A percentile compares a stretch with the other conserved stretches of the same genome.
These are phyloP conservation scores for Ophioninae sp. DNA, from an alignment of 2,888 invertebrate genomes.

Conservation along the genomic window DNA sequence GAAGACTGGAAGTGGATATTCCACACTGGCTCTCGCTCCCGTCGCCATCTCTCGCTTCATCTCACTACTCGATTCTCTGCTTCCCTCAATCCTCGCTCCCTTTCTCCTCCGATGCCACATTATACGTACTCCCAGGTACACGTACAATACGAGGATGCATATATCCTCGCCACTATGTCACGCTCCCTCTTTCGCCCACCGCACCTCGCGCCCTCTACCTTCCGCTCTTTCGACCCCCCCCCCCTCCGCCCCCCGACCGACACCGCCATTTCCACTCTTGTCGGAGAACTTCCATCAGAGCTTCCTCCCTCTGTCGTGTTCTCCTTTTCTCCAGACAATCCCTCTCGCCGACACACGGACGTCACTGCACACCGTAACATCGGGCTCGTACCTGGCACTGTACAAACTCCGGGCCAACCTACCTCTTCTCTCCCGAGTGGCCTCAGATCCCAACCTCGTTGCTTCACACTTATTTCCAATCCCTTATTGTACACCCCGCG, in stretches of 20 bases:
- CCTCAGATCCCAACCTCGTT: constrained; percentile 35
- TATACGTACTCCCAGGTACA: constrained; percentile 21
- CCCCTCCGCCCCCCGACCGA: constrained; percentile 13
- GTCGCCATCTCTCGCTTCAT: constrained; percentile 47
- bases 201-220: not conserved
- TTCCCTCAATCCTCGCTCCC: constrained; percentile 39
- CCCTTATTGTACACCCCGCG: constrained; percentile 16
- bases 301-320: constrained; percentile 50
- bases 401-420: constrained; percentile 39
- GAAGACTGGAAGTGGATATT: constrained; percentile 52
- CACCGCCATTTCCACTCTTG: constrained; percentile 7
- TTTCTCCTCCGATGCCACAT: constrained; percentile 32
- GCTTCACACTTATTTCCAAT: constrained; percentile 38
- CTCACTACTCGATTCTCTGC: constrained; percentile 38
- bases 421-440: constrained; percentile 41
- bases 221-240: constrained; percentile 39
- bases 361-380: constrained; percentile 44
- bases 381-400: constrained; percentile 44
- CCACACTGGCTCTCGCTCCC: constrained; percentile 53
- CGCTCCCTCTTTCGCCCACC: constrained; percentile 33
- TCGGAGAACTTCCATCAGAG: constrained; percentile 39
- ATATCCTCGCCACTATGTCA: constrained; percentile 39
- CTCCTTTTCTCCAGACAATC: constrained; percentile 52
- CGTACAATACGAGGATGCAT: constrained; percentile 4
- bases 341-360: constrained; percentile 51